Conservation (phyloP, 2,113 vertebrate species). For the Quiscalus mexicanus region DNA sequence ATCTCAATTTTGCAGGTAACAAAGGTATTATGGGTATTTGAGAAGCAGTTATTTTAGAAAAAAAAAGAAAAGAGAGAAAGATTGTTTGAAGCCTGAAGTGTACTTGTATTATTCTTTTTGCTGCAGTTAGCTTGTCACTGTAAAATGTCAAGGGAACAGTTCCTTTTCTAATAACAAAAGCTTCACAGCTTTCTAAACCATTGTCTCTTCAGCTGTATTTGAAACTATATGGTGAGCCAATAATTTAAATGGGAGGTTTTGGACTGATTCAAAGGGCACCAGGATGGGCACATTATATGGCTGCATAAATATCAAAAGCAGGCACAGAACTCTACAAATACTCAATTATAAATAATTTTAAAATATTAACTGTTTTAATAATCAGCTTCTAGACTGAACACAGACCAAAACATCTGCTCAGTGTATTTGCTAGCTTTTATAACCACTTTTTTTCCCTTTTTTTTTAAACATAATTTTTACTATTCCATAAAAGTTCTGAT, state of each 20-base stretch:
- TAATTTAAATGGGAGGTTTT: background rate
- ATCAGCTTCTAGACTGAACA: background rate
- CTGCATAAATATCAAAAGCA: background rate
- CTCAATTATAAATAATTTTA: background rate
- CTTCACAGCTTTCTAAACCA: background rate
- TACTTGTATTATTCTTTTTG: background rate
- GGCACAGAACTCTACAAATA: background rate
- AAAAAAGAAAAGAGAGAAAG: background rate
- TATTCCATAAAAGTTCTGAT: background rate
- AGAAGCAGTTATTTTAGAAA: background rate
- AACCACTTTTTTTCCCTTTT: fast-evolving
- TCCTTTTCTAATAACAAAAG: slow-evolving; percentile 21
- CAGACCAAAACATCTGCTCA: background rate
- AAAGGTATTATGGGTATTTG: background rate
- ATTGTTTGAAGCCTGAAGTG: background rate
- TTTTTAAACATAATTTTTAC: background rate
- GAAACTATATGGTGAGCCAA: background rate
- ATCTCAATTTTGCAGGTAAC: background rate
- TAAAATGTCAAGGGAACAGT: slow-evolving; percentile 18
- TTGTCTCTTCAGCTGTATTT: slow-evolving; percentile 1
- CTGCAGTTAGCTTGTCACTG: background rate
- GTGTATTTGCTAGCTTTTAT: background rate
- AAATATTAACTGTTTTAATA: background rate
- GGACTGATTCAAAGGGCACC: background rate
- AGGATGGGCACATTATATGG: background rate